Base-by-base conservation (phyloP, 2,888 invertebrate genomes). In the Dryocosmus kuriphilus region DNA sequence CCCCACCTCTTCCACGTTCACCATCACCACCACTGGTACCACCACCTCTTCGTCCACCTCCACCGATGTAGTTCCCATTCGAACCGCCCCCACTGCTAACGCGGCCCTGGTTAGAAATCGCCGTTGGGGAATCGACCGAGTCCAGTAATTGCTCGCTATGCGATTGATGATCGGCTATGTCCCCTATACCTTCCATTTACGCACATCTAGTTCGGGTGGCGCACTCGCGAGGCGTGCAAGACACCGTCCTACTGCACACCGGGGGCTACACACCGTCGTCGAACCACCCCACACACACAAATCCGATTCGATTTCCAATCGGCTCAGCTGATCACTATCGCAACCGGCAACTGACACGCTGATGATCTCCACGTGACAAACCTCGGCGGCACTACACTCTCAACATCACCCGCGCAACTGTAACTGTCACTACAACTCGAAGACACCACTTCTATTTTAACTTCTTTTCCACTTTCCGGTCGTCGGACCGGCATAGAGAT, bases 101-200 rank as follows among this genome's bases (percentile, higher is more conserved):
- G 81, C 86, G 89, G 89, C 90, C 90, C 90, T 91, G 91, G 91
- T 91, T 91, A 87, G 88, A 90, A 82, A 90, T 87, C 85, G 88
- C 89, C 85, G 91, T 86, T 85, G 90, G 89, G 88, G 90, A 92
- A 92, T 92, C 92, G 91, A 92, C 92, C 91, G 92, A 89, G 88
- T 92, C 92, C 88, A 92, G 88, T 89, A 90, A 90, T 89, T 89
- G 90, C 90, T 91, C 90, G 89, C 90, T 91, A 89, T 89, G 91
- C 89, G 90, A 89, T 88, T 90, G 90, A 91, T 88, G 92, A 89
- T 92, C 91, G 91, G 89, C 89, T 90, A 91, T 92, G 90, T 91
- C 91, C 88, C 89, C 91, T 91, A 92, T 90, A 89, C 90, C 91
- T 90, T 92, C 92, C 92, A 92, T 92, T 89, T 89, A 91, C 90